Conservation (phyloP, 2,888 invertebrate genomes). For the Drosophila eohydei region DNA sequence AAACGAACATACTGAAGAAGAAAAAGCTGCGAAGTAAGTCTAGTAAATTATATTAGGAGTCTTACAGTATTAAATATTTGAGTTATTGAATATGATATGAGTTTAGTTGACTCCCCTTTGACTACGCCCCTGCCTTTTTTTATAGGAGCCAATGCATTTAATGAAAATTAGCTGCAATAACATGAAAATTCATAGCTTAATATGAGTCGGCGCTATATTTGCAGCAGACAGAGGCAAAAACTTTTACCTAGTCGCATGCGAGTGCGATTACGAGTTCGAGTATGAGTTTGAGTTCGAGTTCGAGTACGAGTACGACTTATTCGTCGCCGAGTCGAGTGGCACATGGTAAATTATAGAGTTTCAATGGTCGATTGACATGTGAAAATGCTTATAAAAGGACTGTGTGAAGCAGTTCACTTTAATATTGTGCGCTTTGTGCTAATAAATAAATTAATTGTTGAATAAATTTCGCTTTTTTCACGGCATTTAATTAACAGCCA, state of each 20-base stretch:
- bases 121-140: conserved; percentile 16
- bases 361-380: conserved; percentile 71
- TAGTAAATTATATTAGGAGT: too few species aligned
- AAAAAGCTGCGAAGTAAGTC: background rate
- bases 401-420: conserved; percentile 62
- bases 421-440: conserved; percentile 29
- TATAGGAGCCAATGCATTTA: conserved; percentile 48
- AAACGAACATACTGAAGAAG: background rate
- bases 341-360: conserved; percentile 58
- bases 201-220: conserved; percentile 55
- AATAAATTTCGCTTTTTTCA: conserved; percentile 29
- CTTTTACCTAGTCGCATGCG: conserved; percentile 50
- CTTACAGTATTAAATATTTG: too few species aligned
- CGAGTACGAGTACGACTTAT: conserved; percentile 23
- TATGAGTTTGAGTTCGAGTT: background rate
- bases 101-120: background rate
- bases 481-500: conserved; percentile 27
- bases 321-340: conserved; percentile 31
- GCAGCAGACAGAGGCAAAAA: conserved; percentile 43
- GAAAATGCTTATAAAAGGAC: conserved; percentile 75
- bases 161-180: conserved; percentile 79
- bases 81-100: background rate
- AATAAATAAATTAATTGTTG: conserved; percentile 57
- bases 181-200: conserved; percentile 78
- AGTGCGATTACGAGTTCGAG: conserved; percentile 1